Evolutionary conservation across 2,888 invertebrate species (phyloP).

Genomic region (Heterodera filipjevi): DNA sequence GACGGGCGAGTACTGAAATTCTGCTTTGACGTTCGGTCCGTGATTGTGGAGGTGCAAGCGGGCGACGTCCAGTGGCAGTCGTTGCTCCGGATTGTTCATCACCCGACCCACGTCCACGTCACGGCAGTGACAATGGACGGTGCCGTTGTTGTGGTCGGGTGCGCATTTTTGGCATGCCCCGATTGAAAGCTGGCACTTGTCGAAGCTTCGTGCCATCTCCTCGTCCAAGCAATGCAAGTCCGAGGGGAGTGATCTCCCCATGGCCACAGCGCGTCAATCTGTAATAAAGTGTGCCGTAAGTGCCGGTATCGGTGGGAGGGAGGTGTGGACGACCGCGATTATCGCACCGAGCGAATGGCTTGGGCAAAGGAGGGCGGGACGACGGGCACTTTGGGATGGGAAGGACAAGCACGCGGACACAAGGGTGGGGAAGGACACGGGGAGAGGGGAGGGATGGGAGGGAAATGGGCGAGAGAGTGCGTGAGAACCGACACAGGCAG

Average conservation of each 20-base stretch:
- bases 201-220: background rate
- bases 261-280: background rate
- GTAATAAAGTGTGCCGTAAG: background rate
- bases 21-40: no score
- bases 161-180: background rate
- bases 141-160: background rate
- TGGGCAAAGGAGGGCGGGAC: no score
- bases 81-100: background rate
- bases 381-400: no score
- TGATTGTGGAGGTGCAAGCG: background rate
- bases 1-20: no score
- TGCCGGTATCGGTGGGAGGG: background rate
- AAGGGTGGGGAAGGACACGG: no score
- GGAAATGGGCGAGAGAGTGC: no score
- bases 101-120: background rate
- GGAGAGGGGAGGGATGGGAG: no score
- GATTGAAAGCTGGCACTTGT: background rate
- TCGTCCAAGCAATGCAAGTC: conserved; percentile 12
- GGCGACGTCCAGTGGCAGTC: conserved; percentile 6
- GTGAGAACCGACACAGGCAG: no score
- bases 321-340: background rate
- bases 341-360: background rate
- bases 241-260: background rate
- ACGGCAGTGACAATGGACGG: background rate
- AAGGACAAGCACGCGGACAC: background rate